Evolutionary conservation across 2,797 vertebrate species (phyloP).

Genomic region (Eupleurogrammus muticus): DNA sequence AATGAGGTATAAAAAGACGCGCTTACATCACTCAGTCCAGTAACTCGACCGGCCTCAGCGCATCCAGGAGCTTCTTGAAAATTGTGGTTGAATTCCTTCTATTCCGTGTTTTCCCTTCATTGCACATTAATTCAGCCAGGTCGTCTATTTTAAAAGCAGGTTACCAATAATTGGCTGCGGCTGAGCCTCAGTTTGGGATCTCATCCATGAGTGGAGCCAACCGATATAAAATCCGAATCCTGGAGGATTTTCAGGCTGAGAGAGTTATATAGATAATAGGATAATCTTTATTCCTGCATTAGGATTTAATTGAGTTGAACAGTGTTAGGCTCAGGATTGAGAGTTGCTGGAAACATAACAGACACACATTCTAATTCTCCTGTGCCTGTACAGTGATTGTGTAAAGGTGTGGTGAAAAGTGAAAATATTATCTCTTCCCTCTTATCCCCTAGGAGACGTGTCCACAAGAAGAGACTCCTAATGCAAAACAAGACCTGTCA

Average conservation of each 20-base stretch:
- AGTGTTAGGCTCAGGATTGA: constrained; percentile 16
- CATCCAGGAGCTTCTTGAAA: constrained; percentile 7
- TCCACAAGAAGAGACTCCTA: constrained; percentile 79
- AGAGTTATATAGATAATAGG: constrained; percentile 13
- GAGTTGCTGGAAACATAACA: constrained; percentile 13
- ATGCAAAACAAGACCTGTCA: constrained; percentile 82
- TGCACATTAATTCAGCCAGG: constrained; percentile 37
- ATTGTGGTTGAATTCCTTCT: constrained; percentile 13
- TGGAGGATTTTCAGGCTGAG: constrained; percentile 52
- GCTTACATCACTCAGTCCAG: constrained; percentile 11
- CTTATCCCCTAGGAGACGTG: constrained; percentile 80
- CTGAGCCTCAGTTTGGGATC: constrained; percentile 42
- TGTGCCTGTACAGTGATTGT: constrained; percentile 4
- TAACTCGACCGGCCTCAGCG: constrained; percentile 5
- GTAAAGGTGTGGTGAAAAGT: neutral
- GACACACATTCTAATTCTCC: constrained; percentile 30
- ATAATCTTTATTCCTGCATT: constrained; percentile 20
- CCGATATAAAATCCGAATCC: constrained; percentile 22
- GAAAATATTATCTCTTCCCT: constrained; percentile 23
- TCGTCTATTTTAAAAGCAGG: constrained; percentile 39
- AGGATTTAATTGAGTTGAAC: constrained; percentile 27
- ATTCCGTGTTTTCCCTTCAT: constrained; percentile 2
- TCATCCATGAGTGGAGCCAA: constrained; percentile 40
- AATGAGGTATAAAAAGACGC: constrained; percentile 17
- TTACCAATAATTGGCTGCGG: constrained; percentile 50